Conservation (phyloP, 2,113 vertebrate genomes). For the Prunella fulvescens region DNA sequence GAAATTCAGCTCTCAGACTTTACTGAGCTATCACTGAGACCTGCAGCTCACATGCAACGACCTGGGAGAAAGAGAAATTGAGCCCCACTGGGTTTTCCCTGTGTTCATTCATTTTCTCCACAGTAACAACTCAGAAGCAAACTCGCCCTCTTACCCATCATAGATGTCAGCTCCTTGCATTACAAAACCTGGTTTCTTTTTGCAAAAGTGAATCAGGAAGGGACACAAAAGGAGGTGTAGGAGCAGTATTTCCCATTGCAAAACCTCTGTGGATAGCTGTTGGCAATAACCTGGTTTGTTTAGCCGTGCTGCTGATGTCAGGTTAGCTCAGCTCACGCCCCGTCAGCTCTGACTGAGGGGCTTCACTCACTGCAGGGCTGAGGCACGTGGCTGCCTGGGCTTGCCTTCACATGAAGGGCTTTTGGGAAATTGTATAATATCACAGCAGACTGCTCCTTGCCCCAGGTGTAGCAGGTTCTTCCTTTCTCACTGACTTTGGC, state of each 20-base stretch:
- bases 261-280: neutral
- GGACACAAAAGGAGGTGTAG: neutral
- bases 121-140: neutral
- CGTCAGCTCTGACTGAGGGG: neutral
- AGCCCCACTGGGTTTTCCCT: neutral
- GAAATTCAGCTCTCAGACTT: neutral
- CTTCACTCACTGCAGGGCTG: neutral
- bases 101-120: neutral
- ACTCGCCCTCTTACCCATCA: neutral
- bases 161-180: neutral
- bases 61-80: neutral
- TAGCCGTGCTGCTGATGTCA: neutral
- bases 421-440: neutral
- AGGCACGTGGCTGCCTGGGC: neutral
- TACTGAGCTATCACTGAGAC: neutral
- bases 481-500: neutral
- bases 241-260: neutral
- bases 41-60: neutral
- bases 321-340: neutral
- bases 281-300: neutral
- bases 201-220: neutral
- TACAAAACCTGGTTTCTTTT: neutral
- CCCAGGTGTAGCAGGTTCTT: neutral
- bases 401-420: neutral
- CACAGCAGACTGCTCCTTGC: neutral